Base-by-base conservation (phyloP, 2,888 invertebrate genomes). In the Zygaena filipendulae region DNA sequence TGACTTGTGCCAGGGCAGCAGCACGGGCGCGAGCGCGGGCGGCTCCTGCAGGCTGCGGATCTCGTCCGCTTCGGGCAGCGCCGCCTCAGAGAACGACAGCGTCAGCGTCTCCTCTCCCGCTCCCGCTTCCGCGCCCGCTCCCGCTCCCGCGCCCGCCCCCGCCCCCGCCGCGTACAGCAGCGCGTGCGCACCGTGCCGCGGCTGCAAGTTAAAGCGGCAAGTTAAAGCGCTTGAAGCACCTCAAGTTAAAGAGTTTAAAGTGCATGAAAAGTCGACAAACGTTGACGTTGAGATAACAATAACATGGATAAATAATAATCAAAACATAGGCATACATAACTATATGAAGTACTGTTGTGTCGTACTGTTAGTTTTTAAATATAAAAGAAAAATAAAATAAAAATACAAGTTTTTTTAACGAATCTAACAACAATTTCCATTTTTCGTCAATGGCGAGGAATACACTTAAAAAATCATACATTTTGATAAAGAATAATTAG, bases 1-100 rank as follows among this genome's bases (percentile, higher is more conserved):
- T 48, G 24, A 72, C 72, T 69, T 72, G 38, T 74, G 74, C 1
- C 33, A 40, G 0, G 74, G 74, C 36, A 74, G 45, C 13, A 74
- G 33, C 0, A 36, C 42, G 0, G 54, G 43, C 1, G 30, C 30
- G 3, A 77, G 33, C 0, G 27, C 24, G 2, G 74, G 71, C 13
- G 71, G 47, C 0, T 26, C 8, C 16, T 37, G 40, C 4, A 55
- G 35, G 3, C 35, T 19, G 3, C 35, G 35, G 2, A 59, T 49
- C 24, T 66, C 66, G 25, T 64, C 64, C 0, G 38, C 31, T 0
- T 51, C 52, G 0, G 39, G 27, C 6, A 35, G 36, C 34, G 30
- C 38, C 3, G 32, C 13, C 23, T 27, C 13, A 18, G 38, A 42
- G 28, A 43, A 42, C 6, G 13, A 11, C 25, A 30, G 22, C 10